These are phyloP conservation scores for Festucalex cinctus DNA, from an alignment of 2,113 vertebrate genomes.

Conservation along the genomic window DNA sequence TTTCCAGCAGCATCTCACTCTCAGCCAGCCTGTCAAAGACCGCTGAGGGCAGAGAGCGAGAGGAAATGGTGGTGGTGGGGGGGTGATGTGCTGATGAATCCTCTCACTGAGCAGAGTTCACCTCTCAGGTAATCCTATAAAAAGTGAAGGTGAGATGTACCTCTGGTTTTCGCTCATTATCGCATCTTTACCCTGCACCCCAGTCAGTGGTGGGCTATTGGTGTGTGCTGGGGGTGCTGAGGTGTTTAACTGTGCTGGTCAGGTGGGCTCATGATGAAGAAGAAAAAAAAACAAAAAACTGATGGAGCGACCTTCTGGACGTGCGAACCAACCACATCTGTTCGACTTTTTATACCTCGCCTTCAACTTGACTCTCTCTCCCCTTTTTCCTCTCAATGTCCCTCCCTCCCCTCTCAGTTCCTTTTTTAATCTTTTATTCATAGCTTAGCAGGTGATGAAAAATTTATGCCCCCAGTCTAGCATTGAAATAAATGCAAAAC, in stretches of 20 bases:
- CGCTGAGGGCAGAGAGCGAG: slow-evolving; percentile 52
- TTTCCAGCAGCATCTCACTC: slow-evolving; percentile 72
- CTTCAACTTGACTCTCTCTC: slow-evolving; percentile 28
- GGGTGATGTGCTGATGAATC: slow-evolving; percentile 62
- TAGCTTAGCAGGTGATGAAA: slow-evolving; percentile 99
- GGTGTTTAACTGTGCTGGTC: slow-evolving; percentile 35
- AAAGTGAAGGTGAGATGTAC: slow-evolving; percentile 75
- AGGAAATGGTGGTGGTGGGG: slow-evolving; percentile 6
- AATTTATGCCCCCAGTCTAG: slow-evolving; percentile 99
- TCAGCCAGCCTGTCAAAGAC: slow-evolving; percentile 70
- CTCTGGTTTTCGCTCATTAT: slow-evolving; percentile 71
- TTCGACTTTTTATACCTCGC: slow-evolving; percentile 79
- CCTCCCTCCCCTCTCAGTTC: slow-evolving; percentile 74
- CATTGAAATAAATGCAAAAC: slow-evolving; percentile 99
- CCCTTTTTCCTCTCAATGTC: slow-evolving; percentile 29
- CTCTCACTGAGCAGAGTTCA: slow-evolving; percentile 67
- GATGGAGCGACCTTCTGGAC: slow-evolving; percentile 75
- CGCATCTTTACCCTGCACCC: slow-evolving; percentile 64
- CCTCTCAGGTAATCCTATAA: slow-evolving; percentile 77
- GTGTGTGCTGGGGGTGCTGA: slow-evolving; percentile 50
- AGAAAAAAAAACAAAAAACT: slow-evolving; percentile 50
- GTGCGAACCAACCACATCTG: slow-evolving; percentile 86
- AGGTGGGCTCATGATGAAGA: slow-evolving; percentile 48
- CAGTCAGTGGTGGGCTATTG: slow-evolving; percentile 69
- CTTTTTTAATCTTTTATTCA: slow-evolving; percentile 99